A percentile compares a stretch with the other conserved stretches of the same genome.
Evolutionary conservation across 2,888 invertebrate genomes (phyloP).

Genomic region (Amphiduros pacificus): DNA sequence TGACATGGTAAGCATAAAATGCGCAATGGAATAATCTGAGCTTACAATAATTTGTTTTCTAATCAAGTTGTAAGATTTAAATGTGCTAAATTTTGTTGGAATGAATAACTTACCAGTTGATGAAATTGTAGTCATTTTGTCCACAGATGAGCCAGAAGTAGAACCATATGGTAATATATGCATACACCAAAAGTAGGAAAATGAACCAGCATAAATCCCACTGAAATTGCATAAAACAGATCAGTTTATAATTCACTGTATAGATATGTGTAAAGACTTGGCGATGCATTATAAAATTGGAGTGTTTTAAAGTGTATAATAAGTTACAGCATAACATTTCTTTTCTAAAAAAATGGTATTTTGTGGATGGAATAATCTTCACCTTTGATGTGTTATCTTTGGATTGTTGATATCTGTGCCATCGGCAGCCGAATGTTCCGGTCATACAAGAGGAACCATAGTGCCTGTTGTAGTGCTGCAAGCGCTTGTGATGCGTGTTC

Average conservation of each 20-base stretch:
- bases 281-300: too few relatives aligned
- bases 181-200: slow-evolving; percentile 29
- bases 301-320: too few relatives aligned
- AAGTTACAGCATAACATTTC: too few relatives aligned
- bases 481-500: slow-evolving; percentile 31
- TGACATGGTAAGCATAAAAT: too few relatives aligned
- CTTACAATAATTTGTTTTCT: too few relatives aligned
- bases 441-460: slow-evolving; percentile 51
- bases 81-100: too few relatives aligned
- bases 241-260: background rate
- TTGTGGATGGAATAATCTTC: too few relatives aligned
- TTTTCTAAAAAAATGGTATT: too few relatives aligned
- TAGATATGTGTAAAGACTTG: background rate
- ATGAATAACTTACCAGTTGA: background rate
- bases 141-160: background rate
- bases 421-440: slow-evolving; percentile 50
- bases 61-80: too few relatives aligned
- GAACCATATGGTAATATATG: slow-evolving; percentile 2
- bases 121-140: background rate
- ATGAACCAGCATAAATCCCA: slow-evolving; percentile 40
- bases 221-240: slow-evolving; percentile 29
- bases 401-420: slow-evolving; percentile 55
- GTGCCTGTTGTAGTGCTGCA: slow-evolving; percentile 49
- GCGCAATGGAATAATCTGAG: too few relatives aligned
- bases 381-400: slow-evolving; percentile 40